Percentiles rank a stretch among this genome's conserved stretches.
Evolutionary conservation across 2,888 invertebrate species (phyloP).

Genomic region (Resseliella maxima): DNA sequence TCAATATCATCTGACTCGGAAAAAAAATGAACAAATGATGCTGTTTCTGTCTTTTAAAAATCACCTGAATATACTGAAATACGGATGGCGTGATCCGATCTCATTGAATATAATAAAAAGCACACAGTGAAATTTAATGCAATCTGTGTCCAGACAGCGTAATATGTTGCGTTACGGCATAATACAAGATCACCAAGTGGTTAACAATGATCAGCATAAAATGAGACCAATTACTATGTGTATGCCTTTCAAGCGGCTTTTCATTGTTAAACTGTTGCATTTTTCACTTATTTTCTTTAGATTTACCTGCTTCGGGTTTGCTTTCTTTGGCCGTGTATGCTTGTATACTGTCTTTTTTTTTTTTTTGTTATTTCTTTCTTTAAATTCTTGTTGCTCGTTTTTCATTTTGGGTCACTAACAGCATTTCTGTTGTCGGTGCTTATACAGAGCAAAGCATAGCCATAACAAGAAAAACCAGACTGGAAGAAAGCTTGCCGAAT

Average conservation of each 20-base stretch:
- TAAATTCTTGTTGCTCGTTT: background rate
- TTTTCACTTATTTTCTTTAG: background rate
- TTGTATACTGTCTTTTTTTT: too few species aligned
- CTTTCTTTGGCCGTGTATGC: background rate
- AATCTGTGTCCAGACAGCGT: background rate
- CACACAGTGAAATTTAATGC: too few species aligned
- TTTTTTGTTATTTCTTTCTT: background rate
- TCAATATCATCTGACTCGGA: background rate
- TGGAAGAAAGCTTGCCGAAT: constrained; percentile 20
- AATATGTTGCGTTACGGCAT: constrained; percentile 9
- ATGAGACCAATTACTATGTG: background rate
- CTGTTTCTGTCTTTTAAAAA: background rate
- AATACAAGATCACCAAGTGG: background rate
- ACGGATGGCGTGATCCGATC: too few species aligned
- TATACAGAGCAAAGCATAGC: background rate
- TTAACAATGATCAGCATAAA: background rate
- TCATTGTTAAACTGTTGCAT: constrained; percentile 14
- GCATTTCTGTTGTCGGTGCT: constrained; percentile 17
- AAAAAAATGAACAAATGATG: background rate
- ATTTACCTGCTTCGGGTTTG: background rate
- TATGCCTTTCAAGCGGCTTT: background rate
- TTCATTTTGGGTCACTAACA: constrained; percentile 36
- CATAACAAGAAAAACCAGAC: constrained; percentile 44
- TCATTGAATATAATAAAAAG: too few species aligned
- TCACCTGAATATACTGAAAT: too few species aligned